phyloP scores from a whole-genome alignment of 2,113 vertebrate genomes.

The Oxyura jamaicensis region DNA sequence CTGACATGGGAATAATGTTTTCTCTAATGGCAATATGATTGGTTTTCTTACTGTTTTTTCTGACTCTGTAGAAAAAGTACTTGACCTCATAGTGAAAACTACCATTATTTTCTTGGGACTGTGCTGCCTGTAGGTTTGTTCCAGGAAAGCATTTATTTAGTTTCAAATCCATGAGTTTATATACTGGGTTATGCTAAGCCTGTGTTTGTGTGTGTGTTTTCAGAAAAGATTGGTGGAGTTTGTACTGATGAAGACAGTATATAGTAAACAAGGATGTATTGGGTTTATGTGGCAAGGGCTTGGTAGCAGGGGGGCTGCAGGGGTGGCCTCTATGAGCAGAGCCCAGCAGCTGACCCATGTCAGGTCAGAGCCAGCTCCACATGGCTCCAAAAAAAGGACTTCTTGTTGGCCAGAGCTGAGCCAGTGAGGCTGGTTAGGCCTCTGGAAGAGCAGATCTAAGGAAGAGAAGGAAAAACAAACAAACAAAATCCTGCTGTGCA shows the following conservation, averaged over 20 bases:
- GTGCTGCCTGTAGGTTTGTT: background rate
- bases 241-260: background rate
- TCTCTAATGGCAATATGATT: background rate
- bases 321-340: too few species aligned
- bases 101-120: background rate
- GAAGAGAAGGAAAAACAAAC: too few species aligned
- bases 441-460: too few species aligned
- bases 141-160: background rate
- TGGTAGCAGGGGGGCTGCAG: too few species aligned
- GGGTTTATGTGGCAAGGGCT: too few species aligned
- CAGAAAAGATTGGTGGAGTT: background rate
- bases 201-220: background rate
- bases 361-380: too few species aligned
- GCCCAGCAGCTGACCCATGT: too few species aligned
- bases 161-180: background rate
- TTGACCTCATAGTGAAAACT: background rate
- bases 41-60: background rate
- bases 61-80: background rate
- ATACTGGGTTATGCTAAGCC: background rate
- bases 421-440: too few species aligned
- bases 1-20: background rate
- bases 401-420: too few species aligned
- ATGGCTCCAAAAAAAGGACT: too few species aligned
- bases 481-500: too few species aligned
- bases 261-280: background rate